These are phyloP conservation scores for Drosophila orena DNA, from an alignment of 1,140 invertebrate species.

Conservation along the genomic window DNA sequence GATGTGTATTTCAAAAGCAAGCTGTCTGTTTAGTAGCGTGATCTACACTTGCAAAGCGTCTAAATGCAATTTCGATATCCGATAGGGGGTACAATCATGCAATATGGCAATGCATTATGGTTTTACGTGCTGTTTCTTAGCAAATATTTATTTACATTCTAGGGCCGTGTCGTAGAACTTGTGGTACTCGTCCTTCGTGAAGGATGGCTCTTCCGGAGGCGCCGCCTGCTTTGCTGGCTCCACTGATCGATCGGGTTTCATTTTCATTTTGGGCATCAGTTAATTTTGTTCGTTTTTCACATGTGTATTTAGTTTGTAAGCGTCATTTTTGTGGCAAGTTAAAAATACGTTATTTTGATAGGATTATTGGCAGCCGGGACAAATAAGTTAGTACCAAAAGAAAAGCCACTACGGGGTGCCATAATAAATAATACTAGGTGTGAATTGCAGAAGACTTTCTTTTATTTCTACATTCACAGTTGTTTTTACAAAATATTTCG, in stretches of 20 bases:
- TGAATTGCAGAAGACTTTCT: constrained; percentile 28
- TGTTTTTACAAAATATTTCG: constrained; percentile 45
- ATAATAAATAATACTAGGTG: constrained; percentile 33
- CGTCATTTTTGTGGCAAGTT: constrained; percentile 45
- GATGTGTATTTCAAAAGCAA: constrained; percentile 31
- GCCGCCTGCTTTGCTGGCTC: constrained; percentile 44
- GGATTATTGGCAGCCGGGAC: constrained; percentile 34
- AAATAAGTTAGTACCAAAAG: constrained; percentile 23
- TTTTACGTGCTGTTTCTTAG: constrained; percentile 8
- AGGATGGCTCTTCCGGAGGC: constrained; percentile 69
- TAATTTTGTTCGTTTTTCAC: constrained; percentile 44
- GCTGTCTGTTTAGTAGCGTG: constrained; percentile 2
- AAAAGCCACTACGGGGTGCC: constrained; percentile 27
- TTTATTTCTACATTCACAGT: constrained; percentile 21
- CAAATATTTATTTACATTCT: constrained; percentile 88
- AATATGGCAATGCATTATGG: constrained; percentile 25
- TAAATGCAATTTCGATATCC: constrained; percentile 39
- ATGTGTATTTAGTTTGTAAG: constrained; percentile 37
- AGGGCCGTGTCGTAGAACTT: constrained; percentile 91
- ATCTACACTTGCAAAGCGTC: background rate
- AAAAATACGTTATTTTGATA: constrained; percentile 40
- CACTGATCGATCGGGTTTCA: constrained; percentile 46
- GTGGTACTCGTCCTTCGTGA: constrained; percentile 90
- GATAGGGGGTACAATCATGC: constrained; percentile 26
- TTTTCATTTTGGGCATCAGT: constrained; percentile 34